Evolutionary conservation across 2,888 invertebrate species (phyloP).

Genomic region (Proisotoma minuta): DNA sequence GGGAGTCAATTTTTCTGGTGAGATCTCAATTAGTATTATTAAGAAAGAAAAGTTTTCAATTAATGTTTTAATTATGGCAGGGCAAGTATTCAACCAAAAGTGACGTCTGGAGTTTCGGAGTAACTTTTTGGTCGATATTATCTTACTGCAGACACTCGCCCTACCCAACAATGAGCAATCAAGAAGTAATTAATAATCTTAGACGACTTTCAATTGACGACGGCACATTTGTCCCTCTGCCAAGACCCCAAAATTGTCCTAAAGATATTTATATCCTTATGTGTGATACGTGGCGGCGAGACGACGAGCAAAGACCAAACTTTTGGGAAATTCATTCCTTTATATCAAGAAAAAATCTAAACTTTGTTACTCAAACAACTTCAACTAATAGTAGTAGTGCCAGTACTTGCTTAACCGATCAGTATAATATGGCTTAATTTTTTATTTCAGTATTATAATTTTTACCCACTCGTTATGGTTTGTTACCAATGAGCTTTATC

Average conservation of each 20-base stretch:
- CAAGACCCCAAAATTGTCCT: constrained; percentile 65
- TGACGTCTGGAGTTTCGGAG: constrained; percentile 87
- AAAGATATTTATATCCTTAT: constrained; percentile 85
- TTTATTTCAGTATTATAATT: neutral
- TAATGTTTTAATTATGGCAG: constrained; percentile 53
- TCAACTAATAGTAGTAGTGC: constrained; percentile 5
- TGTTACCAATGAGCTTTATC: no score
- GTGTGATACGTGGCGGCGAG: constrained; percentile 85
- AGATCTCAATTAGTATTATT: constrained; percentile 48
- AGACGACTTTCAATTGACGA: constrained; percentile 57
- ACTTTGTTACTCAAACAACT: constrained; percentile 11
- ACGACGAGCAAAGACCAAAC: constrained; percentile 72
- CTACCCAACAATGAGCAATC: constrained; percentile 69
- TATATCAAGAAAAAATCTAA: constrained; percentile 59
- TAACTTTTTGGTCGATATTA: constrained; percentile 81
- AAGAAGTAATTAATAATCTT: constrained; percentile 71
- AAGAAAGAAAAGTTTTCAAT: neutral
- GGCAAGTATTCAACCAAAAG: constrained; percentile 83
- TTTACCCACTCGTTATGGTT: neutral
- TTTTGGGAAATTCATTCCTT: constrained; percentile 85
- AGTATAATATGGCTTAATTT: constrained; percentile 9
- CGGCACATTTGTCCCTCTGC: constrained; percentile 53
- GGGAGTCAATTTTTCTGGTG: constrained; percentile 76
- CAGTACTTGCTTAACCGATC: neutral
- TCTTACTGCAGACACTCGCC: constrained; percentile 73